Evolutionary conservation across 2,113 vertebrate genomes (phyloP).

Genomic region (Prietella phreatophila): DNA sequence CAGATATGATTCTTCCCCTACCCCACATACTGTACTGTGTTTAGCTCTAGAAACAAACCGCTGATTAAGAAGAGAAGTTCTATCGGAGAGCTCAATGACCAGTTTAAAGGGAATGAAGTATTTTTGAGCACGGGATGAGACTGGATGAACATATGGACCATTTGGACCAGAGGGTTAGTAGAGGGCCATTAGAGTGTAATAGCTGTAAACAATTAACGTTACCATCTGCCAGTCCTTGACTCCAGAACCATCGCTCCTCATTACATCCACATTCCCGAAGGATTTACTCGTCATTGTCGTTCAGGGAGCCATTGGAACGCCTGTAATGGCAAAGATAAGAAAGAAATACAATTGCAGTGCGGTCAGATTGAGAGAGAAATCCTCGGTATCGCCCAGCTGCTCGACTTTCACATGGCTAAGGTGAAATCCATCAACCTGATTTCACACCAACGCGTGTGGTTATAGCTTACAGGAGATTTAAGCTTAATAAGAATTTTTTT

Average conservation of each 20-base stretch:
- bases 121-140: conserved; percentile 27
- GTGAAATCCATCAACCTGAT: background rate
- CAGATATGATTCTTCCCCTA: background rate
- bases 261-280: background rate
- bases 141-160: conserved; percentile 51
- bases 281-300: background rate
- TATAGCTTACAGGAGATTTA: background rate
- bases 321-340: background rate
- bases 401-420: background rate
- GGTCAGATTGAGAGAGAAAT: background rate
- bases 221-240: conserved; percentile 70
- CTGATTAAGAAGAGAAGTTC: too few species aligned
- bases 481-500: background rate
- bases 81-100: background rate
- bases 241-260: conserved; percentile 10
- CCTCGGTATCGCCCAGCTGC: background rate
- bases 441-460: background rate
- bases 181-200: conserved; percentile 60
- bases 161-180: conserved; percentile 55
- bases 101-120: background rate
- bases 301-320: background rate
- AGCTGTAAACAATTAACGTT: conserved; percentile 67
- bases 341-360: background rate
- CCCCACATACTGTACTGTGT: too few species aligned
- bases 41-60: background rate